Evolutionary conservation across 2,888 invertebrate species (phyloP).

Genomic region (Syritta pipiens): DNA sequence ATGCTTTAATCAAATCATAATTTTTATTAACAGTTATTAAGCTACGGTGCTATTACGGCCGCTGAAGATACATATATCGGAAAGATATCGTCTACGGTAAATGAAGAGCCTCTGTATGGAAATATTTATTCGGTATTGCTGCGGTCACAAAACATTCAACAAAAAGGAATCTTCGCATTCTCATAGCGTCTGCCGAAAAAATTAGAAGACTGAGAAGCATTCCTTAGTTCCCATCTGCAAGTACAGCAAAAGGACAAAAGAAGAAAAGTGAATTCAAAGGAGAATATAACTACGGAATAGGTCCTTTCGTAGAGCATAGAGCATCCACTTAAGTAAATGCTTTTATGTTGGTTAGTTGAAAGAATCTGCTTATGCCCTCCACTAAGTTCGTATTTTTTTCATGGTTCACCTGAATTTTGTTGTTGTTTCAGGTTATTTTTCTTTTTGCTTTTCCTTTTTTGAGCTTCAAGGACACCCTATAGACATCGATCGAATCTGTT

Average conservation of each 20-base stretch:
- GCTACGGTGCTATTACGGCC: constrained; percentile 58
- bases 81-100: neutral
- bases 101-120: constrained; percentile 8
- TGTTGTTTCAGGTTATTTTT: constrained; percentile 14
- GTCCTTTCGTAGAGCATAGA: constrained; percentile 59
- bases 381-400: neutral
- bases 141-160: constrained; percentile 30
- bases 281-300: constrained; percentile 56
- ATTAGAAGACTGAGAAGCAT: constrained; percentile 31
- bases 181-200: neutral
- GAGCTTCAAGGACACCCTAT: constrained; percentile 54
- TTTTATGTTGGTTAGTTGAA: constrained; percentile 58
- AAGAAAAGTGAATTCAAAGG: constrained; percentile 35
- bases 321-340: constrained; percentile 68
- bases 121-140: constrained; percentile 34
- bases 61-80: constrained; percentile 34
- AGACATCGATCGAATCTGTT: constrained; percentile 48
- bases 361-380: constrained; percentile 26
- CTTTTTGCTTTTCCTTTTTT: constrained; percentile 11
- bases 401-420: neutral
- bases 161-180: constrained; percentile 44
- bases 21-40: constrained; percentile 65
- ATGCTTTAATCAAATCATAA: constrained; percentile 51
- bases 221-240: constrained; percentile 62
- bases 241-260: constrained; percentile 29